phyloP scores from a whole-genome alignment of 2,797 vertebrate genomes.

The Hemibagrus guttatus region DNA sequence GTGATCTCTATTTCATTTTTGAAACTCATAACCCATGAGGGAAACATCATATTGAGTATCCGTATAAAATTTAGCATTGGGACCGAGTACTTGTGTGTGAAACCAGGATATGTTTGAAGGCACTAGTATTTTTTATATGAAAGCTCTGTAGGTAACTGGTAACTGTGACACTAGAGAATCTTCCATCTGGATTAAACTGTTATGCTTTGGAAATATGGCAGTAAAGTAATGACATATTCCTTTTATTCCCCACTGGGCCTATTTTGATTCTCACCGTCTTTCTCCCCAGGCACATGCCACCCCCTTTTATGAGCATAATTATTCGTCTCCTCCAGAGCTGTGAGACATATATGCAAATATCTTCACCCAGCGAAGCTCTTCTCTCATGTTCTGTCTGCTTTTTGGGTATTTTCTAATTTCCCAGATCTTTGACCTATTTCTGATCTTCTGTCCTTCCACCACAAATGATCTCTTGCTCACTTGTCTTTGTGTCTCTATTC shows the following conservation, averaged over 20 bases:
- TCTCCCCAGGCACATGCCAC: slow-evolving; percentile 28
- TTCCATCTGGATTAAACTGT: not conserved
- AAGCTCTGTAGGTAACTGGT: not conserved
- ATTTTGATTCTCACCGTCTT: slow-evolving; percentile 32
- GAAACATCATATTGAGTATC: not conserved
- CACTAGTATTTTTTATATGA: not conserved
- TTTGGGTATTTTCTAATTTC: not conserved
- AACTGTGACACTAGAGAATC: not conserved
- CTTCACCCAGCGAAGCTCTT: slow-evolving; percentile 1
- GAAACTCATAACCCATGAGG: not conserved
- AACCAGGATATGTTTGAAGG: not conserved
- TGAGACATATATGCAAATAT: slow-evolving; percentile 44
- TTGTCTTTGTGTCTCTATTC: slow-evolving; percentile 23
- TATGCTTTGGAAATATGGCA: slow-evolving; percentile 6
- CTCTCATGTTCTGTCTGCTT: slow-evolving; percentile 7
- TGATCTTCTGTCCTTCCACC: slow-evolving; percentile 41
- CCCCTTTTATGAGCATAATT: slow-evolving; percentile 37
- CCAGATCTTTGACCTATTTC: slow-evolving; percentile 44
- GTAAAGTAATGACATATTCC: slow-evolving; percentile 7
- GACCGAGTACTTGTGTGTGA: not conserved
- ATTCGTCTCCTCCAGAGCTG: slow-evolving; percentile 39
- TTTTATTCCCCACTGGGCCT: slow-evolving; percentile 16
- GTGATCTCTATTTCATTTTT: not conserved
- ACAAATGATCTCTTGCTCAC: slow-evolving; percentile 24
- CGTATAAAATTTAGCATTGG: not conserved